Base-by-base conservation (phyloP, 2,113 vertebrate species). In the Climacteris rufus region DNA sequence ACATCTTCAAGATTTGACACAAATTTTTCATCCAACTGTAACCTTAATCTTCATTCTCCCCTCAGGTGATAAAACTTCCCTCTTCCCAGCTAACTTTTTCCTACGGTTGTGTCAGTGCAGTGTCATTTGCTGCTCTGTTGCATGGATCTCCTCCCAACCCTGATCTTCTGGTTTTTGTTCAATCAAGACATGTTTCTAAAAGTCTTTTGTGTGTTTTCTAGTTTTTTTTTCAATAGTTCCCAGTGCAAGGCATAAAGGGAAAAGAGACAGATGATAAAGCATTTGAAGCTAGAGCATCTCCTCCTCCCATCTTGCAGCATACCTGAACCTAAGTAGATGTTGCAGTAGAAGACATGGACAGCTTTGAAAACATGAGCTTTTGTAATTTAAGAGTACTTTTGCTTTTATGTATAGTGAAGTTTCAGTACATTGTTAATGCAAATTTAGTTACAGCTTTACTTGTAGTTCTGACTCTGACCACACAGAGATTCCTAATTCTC, bases 161-260 rank as follows among this genome's bases (percentile, higher is more conserved):
- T 56, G 13, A 78, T 66, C 27, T 81, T 72, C 20, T 24, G 20
- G 17, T 44, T 82, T 83, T 88, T 53, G 7, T 57, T 94, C 24
- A 40, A 8, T 50, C 28, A 91, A 64, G 5, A 19, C 3, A n/a
- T 74, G 9, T 39, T 89, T 70, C 44, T 52, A 60, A 60, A 53
- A 0, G 1, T 7, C 23, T 11, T 66, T 69, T 23, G 4, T 39
- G 9, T 9, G 13, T 31, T 54, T 33, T 40, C 15, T 23, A 14
- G 6, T 30, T 39, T 76, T 40, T 59, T n/a, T n/a, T n/a, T n/a
- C n/a, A n/a, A n/a, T n/a, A n/a, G n/a, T n/a, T n/a, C n/a, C n/a
- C n/a, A n/a, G n/a, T n/a, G n/a, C n/a, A n/a, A n/a, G n/a, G n/a
- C n/a, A n/a, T n/a, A n/a, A n/a, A n/a, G n/a, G n/a, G n/a, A n/a